Base-by-base conservation (phyloP, 2,888 invertebrate species). In the Carabus problematicus region DNA sequence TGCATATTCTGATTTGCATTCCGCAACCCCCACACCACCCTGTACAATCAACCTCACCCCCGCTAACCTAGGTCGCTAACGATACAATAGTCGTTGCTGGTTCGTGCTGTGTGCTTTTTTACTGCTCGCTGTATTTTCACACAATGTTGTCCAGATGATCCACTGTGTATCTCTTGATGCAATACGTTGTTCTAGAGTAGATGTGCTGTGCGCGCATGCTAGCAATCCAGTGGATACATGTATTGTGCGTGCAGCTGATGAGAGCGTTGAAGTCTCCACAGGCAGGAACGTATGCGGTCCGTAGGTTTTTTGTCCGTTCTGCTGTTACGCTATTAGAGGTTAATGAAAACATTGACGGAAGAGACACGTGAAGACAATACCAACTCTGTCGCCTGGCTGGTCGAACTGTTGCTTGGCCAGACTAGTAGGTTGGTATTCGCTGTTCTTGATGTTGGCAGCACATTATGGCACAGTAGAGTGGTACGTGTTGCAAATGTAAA, bases 1-100 rank as follows among this genome's bases (percentile, higher is more conserved):
- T 79, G 79, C 79, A 79, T 80, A 79, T 79, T 80, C 80, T 78
- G 78, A 72, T 75, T 72, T 70, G 70, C 64, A 63, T 63, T 63
- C 62, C 59, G 8, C 42, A 19, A 41, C 55, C 47, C 54, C 54
- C 40, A 11, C 18, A n/a, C 14, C n/a, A 6, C 56, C 56, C 18
- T 29, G n/a, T n/a, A 39, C 56, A 39, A n/a, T 39, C 56, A 39
- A 14, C 40, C 56, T 29, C 55, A n/a, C 8, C n/a, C 11, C 45
- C 45, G 3, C 45, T 12, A 7, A 39, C 14, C 56, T 29, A 56
- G 29, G n/a, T 18, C 19, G 56, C 40, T 56, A 56, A 56, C 40
- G 56, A 29, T 29, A 29, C 52, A 14, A 39, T 39, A 56, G 56
- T 40, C 14, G n/a, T n/a, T 12, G 29, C 29, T 19, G 12, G n/a